Percentiles rank a stretch among this genome's conserved stretches.
Evolutionary conservation across 2,113 vertebrate genomes (phyloP).

Genomic region (Calonectris borealis): DNA sequence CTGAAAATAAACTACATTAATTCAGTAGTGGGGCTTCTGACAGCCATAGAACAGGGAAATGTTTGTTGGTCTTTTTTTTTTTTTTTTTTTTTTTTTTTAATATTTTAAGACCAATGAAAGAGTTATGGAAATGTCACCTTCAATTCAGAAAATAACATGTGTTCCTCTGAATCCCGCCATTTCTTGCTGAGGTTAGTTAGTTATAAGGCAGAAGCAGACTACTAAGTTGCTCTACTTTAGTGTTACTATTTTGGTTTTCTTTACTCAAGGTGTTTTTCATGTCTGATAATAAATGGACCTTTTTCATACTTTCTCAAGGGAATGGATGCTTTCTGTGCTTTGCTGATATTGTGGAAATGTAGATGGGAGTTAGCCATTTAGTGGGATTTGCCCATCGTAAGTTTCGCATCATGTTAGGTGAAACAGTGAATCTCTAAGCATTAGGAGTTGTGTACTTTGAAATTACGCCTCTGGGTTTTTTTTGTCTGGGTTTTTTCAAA

Average conservation of each 20-base stretch:
- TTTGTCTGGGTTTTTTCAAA: background rate
- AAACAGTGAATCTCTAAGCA: background rate
- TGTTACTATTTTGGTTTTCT: conserved; percentile 58
- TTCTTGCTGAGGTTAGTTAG: background rate
- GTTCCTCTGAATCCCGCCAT: background rate
- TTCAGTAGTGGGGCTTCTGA: background rate
- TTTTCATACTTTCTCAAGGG: conserved; percentile 16
- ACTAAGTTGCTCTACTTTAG: conserved; percentile 28
- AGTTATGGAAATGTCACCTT: background rate
- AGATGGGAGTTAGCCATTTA: background rate
- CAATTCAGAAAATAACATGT: background rate
- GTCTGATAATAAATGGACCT: conserved; percentile 42
- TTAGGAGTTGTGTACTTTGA: background rate
- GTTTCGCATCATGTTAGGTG: background rate
- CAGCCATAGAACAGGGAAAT: background rate
- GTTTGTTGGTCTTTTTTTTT: background rate
- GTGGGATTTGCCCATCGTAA: background rate
- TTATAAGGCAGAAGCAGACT: background rate
- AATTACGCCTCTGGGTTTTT: background rate
- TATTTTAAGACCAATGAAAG: background rate
- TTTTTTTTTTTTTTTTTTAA: background rate
- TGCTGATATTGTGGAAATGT: conserved; percentile 32
- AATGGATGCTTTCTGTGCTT: conserved; percentile 39
- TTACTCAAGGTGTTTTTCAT: conserved; percentile 56
- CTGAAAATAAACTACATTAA: background rate